A percentile compares a stretch with the other conserved stretches of the same genome.
Evolutionary conservation across 2,113 vertebrate genomes (phyloP).

Genomic region (Orthonyx spaldingii): DNA sequence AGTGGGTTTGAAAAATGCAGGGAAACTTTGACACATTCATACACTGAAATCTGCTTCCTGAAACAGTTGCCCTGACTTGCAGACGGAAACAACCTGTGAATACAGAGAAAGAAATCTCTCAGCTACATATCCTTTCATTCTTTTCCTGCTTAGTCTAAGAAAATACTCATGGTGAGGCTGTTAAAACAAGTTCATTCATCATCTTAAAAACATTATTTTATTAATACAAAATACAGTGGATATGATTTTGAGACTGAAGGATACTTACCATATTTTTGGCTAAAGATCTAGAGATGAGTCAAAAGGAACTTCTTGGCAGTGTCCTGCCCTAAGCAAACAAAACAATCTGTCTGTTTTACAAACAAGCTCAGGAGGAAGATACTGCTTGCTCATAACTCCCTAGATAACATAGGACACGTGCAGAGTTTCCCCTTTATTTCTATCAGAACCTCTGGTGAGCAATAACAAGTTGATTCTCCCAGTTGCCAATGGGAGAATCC

Average conservation of each 20-base stretch:
- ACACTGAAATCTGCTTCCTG: not conserved
- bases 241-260: not conserved
- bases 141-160: not conserved
- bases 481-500: not conserved
- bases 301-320: not conserved
- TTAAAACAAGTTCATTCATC: not conserved
- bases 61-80: not conserved
- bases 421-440: not conserved
- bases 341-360: not conserved
- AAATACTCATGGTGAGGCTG: not conserved
- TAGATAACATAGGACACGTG: fast-evolving
- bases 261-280: not conserved
- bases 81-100: not conserved
- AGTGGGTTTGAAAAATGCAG: not conserved
- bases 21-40: not conserved
- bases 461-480: not conserved
- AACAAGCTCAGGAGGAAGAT: not conserved
- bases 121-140: not conserved
- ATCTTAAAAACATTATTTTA: not conserved
- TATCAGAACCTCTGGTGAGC: not conserved
- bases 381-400: not conserved
- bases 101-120: not conserved
- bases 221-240: not conserved
- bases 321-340: not conserved
- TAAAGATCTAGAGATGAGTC: not conserved